Base-by-base conservation (phyloP, 2,113 vertebrate genomes). In the Daubentonia madagascariensis region DNA sequence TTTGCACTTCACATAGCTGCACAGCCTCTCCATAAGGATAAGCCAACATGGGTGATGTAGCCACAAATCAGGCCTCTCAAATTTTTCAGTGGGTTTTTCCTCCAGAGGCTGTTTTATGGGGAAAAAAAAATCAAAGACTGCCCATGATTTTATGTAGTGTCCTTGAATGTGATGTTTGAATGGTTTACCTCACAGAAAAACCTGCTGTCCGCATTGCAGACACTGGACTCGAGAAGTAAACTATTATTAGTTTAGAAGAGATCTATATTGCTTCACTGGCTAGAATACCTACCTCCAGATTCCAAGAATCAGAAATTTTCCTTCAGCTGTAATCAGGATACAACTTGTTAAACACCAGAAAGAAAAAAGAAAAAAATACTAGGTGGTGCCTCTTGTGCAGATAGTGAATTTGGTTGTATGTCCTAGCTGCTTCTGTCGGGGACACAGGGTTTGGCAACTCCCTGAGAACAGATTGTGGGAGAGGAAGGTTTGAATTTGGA, bases 11-110 rank as follows among this genome's bases (percentile, higher is more conserved):
- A 5, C 12, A 25, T 11, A 50, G 7, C 9, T 28, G 25, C 5
- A 3, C 0, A 0, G 1, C 35, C 32, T 80, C n/a, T 59, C 6
- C 13, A 1, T 6, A 17, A 52, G 6, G 9, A 5, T 2, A 8
- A 35, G 14, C n/a, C n/a, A 8, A 35, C 9, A 8, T 8, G 0
- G 13, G 6, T 57, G 23, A 65, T 17, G 4, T 0, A 11, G 18
- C 5, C n/a, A 22, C 37, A 59, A 12, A 43, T 80, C 10, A 70
- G 30, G 3, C 11, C 10, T 85, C 72, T 81, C 57, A 40, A 22
- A 17, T 22, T 52, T 80, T 67, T 91, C 37, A 45, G 0, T 20
- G 75, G 20, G 0, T 43, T 89, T 94, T 83, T 45, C 45, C n/a
- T 92, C 22, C 30, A 59, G 13, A 35, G 10, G 3, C 32, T 67